Evolutionary conservation across 2,797 vertebrate species (phyloP).

Genomic region (Pseudochirops corinnae): DNA sequence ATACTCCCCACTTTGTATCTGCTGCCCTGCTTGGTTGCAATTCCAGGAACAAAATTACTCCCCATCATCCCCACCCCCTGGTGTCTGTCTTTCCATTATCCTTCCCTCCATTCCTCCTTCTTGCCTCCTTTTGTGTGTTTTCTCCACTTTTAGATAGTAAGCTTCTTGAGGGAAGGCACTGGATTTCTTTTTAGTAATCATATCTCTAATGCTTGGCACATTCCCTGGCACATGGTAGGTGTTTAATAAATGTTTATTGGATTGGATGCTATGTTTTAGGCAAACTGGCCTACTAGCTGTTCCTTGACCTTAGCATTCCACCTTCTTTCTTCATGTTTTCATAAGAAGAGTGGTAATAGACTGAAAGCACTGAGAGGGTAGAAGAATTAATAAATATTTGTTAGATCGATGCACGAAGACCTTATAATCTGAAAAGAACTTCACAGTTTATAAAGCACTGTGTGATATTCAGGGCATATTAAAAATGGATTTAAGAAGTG

Average conservation of each 20-base stretch:
- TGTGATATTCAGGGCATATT: background rate
- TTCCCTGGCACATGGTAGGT: background rate
- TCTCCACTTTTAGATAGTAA: background rate
- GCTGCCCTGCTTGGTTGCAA: background rate
- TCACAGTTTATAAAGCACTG: background rate
- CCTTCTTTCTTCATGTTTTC: background rate
- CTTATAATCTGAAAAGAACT: background rate
- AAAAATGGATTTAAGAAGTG: background rate
- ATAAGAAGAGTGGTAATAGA: background rate
- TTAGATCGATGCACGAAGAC: background rate
- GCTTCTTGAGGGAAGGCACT: background rate
- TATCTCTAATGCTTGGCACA: background rate
- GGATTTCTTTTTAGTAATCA: background rate
- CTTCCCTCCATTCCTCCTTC: background rate
- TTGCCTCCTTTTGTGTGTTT: background rate
- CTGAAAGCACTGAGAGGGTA: background rate
- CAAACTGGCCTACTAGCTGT: background rate
- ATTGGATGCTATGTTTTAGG: background rate
- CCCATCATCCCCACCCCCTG: too few species aligned
- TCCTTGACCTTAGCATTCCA: background rate
- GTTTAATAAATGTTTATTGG: background rate
- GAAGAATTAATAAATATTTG: background rate
- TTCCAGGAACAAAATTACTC: background rate
- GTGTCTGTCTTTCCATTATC: background rate
- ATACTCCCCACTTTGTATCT: background rate